phyloP scores from a whole-genome alignment of 2,113 vertebrate species.

The Sceloporus tristichus region DNA sequence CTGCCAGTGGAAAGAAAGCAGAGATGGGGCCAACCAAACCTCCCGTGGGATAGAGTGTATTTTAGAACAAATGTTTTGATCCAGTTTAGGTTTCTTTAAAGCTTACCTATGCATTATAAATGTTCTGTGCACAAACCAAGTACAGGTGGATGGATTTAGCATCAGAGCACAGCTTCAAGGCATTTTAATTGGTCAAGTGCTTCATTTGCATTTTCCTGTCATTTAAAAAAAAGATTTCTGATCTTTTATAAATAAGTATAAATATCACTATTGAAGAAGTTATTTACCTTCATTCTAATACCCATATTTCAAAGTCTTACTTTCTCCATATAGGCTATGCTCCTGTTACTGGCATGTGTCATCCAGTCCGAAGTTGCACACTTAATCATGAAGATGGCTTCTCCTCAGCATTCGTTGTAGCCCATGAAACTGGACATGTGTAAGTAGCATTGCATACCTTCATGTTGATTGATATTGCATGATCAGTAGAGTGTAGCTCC shows the following conservation, averaged over 20 bases:
- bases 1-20: too few species aligned
- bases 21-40: too few species aligned
- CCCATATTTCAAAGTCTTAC: background rate
- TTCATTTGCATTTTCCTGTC: background rate
- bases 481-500: background rate
- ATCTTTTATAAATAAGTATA: background rate
- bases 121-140: background rate
- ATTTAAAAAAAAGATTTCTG: background rate
- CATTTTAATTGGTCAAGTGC: background rate
- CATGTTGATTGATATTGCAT: background rate
- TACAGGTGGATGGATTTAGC: background rate
- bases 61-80: too few species aligned
- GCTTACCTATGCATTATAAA: too few species aligned
- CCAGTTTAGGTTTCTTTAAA: too few species aligned
- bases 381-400: constrained; percentile 98
- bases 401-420: constrained; percentile 97
- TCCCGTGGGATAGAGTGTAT: too few species aligned
- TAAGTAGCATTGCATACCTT: constrained; percentile 78
- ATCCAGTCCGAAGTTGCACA: constrained; percentile 96
- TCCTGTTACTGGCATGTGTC: constrained; percentile 98
- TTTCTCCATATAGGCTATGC: constrained; percentile 86
- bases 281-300: background rate
- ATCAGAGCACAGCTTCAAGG: background rate
- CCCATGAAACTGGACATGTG: constrained; percentile 98
- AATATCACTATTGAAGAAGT: background rate